These are phyloP conservation scores for Cnemophilus loriae DNA, from an alignment of 2,113 vertebrate species.

Conservation along the genomic window DNA sequence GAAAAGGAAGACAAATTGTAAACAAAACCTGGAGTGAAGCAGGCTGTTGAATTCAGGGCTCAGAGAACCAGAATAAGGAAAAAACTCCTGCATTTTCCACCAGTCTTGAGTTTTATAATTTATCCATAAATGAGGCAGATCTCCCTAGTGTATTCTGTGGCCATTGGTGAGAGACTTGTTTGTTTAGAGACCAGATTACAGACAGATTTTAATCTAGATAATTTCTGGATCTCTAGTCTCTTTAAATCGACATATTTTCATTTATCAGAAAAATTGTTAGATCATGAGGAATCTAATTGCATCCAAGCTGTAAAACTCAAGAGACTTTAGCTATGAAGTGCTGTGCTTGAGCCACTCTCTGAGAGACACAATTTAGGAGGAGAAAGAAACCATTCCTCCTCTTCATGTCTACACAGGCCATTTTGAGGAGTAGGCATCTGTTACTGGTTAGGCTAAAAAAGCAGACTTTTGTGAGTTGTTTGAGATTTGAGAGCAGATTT, in stretches of 20 bases:
- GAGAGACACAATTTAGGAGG: not conserved
- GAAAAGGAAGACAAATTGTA: not conserved
- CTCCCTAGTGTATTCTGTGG: not conserved
- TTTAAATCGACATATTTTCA: not conserved
- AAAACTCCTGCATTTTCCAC: not conserved
- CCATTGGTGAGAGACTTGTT: not conserved
- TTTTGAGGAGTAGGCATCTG: not conserved
- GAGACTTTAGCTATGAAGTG: not conserved
- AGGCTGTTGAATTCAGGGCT: not conserved
- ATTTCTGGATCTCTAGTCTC: not conserved
- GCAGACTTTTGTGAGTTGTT: not conserved
- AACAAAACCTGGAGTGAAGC: not conserved
- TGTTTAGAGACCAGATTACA: not conserved
- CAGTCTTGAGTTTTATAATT: not conserved
- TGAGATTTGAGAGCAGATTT: not conserved
- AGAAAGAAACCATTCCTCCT: not conserved
- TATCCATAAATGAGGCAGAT: not conserved
- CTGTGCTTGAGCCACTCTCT: not conserved
- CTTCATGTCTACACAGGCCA: rapidly evolving
- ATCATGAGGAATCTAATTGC: not conserved
- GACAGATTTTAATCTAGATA: not conserved
- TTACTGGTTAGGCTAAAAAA: not conserved
- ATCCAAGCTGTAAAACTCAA: not conserved
- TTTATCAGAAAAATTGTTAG: not conserved
- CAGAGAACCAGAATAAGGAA: not conserved